phyloP scores from a whole-genome alignment of 2,113 vertebrate species.

The Cairina moschata region DNA sequence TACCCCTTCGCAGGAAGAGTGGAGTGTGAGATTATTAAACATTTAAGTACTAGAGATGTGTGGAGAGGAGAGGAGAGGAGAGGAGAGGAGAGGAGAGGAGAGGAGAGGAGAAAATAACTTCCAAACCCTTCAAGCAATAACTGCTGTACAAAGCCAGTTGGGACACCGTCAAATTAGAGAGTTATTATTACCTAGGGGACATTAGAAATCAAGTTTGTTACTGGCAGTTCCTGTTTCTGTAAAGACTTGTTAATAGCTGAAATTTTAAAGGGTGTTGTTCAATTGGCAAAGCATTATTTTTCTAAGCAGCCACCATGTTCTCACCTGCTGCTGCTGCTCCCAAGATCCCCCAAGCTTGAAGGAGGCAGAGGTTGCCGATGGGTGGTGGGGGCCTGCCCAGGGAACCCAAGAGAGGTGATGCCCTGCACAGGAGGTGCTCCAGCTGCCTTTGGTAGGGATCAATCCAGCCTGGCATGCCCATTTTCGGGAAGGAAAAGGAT shows the following conservation, averaged over 20 bases:
- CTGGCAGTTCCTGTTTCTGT: conserved; percentile 75
- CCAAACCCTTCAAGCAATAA: conserved; percentile 62
- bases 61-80: not conserved
- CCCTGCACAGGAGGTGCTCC: not conserved
- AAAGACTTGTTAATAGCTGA: conserved; percentile 75
- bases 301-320: conserved; percentile 69
- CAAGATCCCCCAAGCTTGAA: conserved; percentile 38
- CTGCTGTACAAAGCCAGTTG: conserved; percentile 61
- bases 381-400: not conserved
- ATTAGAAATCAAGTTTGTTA: conserved; percentile 77
- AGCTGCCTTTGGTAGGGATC: not conserved
- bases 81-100: too few relatives aligned
- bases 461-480: not conserved
- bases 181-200: conserved; percentile 79
- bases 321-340: conserved; percentile 54
- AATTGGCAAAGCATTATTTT: conserved; percentile 74
- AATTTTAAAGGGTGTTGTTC: conserved; percentile 76
- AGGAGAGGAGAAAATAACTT: not conserved
- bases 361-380: not conserved
- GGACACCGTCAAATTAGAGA: conserved; percentile 75
- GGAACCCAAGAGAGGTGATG: not conserved
- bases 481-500: not conserved
- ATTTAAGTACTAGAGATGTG: not conserved
- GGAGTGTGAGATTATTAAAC: not conserved
- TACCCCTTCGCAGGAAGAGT: not conserved